Evolutionary conservation across 2,888 invertebrate species (phyloP).

Genomic region (Drosophila borborema): DNA sequence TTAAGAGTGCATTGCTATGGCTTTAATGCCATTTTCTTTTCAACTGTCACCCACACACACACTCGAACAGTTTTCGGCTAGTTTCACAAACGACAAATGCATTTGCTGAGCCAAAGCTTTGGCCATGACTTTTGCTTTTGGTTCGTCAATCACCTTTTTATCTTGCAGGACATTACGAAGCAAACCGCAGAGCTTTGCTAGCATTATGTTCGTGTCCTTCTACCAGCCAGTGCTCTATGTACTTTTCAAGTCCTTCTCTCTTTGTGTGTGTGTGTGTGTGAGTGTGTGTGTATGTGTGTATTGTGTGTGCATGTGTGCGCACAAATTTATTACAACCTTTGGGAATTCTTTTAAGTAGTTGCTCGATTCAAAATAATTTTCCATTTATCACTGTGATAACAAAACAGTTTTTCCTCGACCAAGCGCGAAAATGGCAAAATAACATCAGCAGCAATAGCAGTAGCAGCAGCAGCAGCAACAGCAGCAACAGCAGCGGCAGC

Average conservation of each 20-base stretch:
- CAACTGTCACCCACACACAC: conserved; percentile 1
- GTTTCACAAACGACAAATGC: conserved; percentile 62
- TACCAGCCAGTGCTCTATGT: conserved; percentile 17
- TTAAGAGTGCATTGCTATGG: conserved; percentile 34
- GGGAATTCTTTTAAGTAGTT: conserved; percentile 83
- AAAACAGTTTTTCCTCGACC: conserved; percentile 69
- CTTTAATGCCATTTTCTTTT: conserved; percentile 19
- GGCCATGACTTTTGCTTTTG: conserved; percentile 78
- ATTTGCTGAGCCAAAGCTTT: conserved; percentile 69
- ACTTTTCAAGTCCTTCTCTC: conserved; percentile 2
- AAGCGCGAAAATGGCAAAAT: conserved; percentile 75
- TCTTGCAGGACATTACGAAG: conserved; percentile 74
- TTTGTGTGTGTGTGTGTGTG: conserved; percentile 15
- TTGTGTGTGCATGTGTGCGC: conserved; percentile 43
- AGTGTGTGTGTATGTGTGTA: conserved; percentile 14
- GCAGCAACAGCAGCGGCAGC: conserved; percentile 21
- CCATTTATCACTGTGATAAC: conserved; percentile 82
- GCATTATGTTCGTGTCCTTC: conserved; percentile 62
- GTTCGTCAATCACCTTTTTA: conserved; percentile 79
- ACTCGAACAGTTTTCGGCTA: conserved; percentile 9
- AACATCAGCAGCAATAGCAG: conserved; percentile 54
- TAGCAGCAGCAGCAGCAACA: conserved; percentile 26
- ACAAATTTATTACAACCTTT: conserved; percentile 83
- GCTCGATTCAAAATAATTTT: conserved; percentile 81
- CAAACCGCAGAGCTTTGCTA: conserved; percentile 53